phyloP scores from a whole-genome alignment of 2,113 vertebrate species.

The Austrofundulus limnaeus region DNA sequence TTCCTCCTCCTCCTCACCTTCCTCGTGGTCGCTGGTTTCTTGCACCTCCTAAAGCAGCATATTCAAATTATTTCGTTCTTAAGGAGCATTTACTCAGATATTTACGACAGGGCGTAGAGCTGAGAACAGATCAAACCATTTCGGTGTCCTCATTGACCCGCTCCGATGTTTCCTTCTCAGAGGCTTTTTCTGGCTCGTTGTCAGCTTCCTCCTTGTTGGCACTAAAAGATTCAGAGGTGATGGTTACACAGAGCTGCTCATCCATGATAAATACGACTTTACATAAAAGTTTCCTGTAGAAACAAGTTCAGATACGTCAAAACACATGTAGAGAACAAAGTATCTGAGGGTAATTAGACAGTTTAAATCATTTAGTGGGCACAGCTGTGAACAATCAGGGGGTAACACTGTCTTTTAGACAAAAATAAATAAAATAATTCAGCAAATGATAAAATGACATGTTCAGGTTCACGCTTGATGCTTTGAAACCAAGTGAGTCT shows the following conservation, averaged over 20 bases:
- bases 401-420: constrained; percentile 29
- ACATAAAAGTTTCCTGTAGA: constrained; percentile 10
- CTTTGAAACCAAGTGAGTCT: background rate
- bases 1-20: constrained; percentile 90
- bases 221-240: constrained; percentile 67
- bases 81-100: no score
- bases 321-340: background rate
- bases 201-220: constrained; percentile 87
- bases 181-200: constrained; percentile 87
- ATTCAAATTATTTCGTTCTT: background rate
- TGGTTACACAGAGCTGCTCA: background rate
- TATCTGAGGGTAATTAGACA: background rate
- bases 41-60: constrained; percentile 77
- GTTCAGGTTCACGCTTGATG: no score
- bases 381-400: background rate
- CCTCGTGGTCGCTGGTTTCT: constrained; percentile 90
- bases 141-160: constrained; percentile 84
- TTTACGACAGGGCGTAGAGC: no score
- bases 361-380: background rate
- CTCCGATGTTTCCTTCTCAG: constrained; percentile 83
- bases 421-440: constrained; percentile 10
- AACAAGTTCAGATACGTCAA: background rate
- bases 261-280: background rate
- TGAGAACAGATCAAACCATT: constrained; percentile 65
- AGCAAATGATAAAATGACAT: background rate